Evolutionary conservation across 30 jellyfish, hydroid and myxozoan genomes (phyloP), one percentile per base, ranked within the genome.

Genomic region (Chrysaora quinquecirrha): DNA sequence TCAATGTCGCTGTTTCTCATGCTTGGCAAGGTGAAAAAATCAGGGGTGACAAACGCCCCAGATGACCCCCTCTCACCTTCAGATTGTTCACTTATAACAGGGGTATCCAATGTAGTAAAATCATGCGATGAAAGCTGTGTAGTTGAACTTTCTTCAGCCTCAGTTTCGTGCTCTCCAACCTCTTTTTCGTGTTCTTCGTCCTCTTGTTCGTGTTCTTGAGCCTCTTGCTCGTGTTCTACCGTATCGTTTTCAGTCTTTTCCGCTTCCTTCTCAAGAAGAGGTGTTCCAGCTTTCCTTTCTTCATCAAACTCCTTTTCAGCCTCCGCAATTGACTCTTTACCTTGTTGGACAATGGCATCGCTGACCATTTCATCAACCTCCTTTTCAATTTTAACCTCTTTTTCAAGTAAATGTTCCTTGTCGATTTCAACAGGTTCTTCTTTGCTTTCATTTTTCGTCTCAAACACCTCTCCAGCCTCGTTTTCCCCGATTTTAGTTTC

Each of bases 1-100:
- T 54, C 70, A 47, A 43, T 70, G 38, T 35, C 28, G 32, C 70
- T 22, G 66, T n/a, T 19, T 25, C 79, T 14, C 66, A 76, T 60
- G 31, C 71, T 14, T 21, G 87, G 34, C 21, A 35, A 2, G 29
- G 56, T 20, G 38, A 47, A 1, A 21, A 28, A 20, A 49, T 48
- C 22, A 16, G 63, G 29, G 23, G 46, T 49, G 38, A 28, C 23
- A 16, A 27, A 46, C 35, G 31, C 73, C 21, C 28, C 72, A 18
- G 84, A 35, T 73, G 38, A 19, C 58, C 52, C 2, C 14, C 38
- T 20, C 54, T 14, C 6, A 38, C 54, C 54, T 3, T 14, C 54
- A 3, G 54, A 38, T n/a, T n/a, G n/a, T n/a, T n/a, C n/a, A n/a
- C n/a, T n/a, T n/a, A n/a, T n/a, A n/a, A n/a, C n/a, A n/a, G n/a